Percentiles rank a stretch among this genome's conserved stretches.
phyloP scores from a whole-genome alignment of 2,888 invertebrate genomes.

The Mythimna lalbum region DNA sequence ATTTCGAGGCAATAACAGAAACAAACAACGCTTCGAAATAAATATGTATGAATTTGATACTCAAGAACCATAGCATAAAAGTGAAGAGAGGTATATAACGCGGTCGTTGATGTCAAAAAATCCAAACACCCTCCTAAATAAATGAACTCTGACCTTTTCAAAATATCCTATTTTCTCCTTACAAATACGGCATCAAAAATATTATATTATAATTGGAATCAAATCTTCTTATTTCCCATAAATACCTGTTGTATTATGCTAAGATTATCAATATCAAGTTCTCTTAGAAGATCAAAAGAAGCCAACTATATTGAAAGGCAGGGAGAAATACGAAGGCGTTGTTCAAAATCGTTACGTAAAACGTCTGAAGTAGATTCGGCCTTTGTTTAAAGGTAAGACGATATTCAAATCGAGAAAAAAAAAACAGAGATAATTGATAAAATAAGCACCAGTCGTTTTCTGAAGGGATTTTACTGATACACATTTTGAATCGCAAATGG shows the following conservation, averaged over 20 bases:
- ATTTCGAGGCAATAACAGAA: no score
- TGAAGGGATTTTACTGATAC: conserved; percentile 62
- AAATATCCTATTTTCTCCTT: neutral
- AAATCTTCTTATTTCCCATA: conserved; percentile 30
- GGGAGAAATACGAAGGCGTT: conserved; percentile 63
- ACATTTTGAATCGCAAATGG: conserved; percentile 71
- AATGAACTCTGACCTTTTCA: conserved; percentile 1
- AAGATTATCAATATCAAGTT: conserved; percentile 52
- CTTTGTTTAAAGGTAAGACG: conserved; percentile 62
- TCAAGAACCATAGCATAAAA: no score
- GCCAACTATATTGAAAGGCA: conserved; percentile 58
- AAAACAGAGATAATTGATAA: conserved; percentile 70
- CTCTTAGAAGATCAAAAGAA: conserved; percentile 59
- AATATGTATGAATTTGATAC: no score
- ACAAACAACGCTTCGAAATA: no score
- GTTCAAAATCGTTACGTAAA: conserved; percentile 62
- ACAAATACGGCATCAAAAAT: neutral
- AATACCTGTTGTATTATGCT: conserved; percentile 26
- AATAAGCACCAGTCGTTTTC: conserved; percentile 66
- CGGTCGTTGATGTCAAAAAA: no score
- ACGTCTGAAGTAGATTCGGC: conserved; percentile 56
- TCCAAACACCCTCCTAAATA: neutral
- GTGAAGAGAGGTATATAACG: no score
- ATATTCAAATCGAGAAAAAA: conserved; percentile 65
- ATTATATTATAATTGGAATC: conserved; percentile 26